Evolutionary conservation across 2,888 invertebrate species (phyloP).

Genomic region (Trichacis sp.): DNA sequence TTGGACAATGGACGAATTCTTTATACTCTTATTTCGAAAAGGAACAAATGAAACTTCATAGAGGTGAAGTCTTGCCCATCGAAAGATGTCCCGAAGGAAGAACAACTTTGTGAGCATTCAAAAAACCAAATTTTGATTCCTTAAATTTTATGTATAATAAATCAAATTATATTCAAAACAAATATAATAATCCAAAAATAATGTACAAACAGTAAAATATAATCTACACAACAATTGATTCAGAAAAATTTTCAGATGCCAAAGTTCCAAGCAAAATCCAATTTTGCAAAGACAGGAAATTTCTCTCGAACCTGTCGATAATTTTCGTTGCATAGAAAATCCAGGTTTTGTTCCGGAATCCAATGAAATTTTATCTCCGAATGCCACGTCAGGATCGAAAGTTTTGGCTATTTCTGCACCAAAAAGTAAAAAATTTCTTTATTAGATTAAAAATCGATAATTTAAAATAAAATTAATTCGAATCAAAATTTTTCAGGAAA

Average conservation of each 20-base stretch:
- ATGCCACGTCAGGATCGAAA: conserved; percentile 44
- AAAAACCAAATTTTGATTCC: background rate
- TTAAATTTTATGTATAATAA: no score
- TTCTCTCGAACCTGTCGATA: conserved; percentile 60
- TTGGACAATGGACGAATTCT: conserved; percentile 94
- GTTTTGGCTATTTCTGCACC: no score
- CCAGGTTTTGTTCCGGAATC: conserved; percentile 54
- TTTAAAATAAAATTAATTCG: no score
- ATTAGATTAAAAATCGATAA: no score
- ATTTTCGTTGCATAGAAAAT: conserved; percentile 57
- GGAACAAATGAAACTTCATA: conserved; percentile 82
- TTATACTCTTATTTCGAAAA: conserved; percentile 87
- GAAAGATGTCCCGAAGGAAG: conserved; percentile 50
- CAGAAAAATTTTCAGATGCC: no score
- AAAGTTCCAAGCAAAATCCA: conserved; percentile 4
- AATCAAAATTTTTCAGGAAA: no score
- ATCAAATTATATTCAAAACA: no score
- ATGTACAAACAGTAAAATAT: no score
- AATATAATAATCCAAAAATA: no score
- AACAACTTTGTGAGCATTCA: conserved; percentile 30
- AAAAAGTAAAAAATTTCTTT: no score
- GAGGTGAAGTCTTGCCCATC: conserved; percentile 73
- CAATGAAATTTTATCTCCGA: conserved; percentile 45
- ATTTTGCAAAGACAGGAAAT: conserved; percentile 43
- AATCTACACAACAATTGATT: no score